A percentile compares a stretch with the other conserved stretches of the same genome.
Evolutionary conservation across 2,888 invertebrate species (phyloP).

Genomic region (Graphium colonna): DNA sequence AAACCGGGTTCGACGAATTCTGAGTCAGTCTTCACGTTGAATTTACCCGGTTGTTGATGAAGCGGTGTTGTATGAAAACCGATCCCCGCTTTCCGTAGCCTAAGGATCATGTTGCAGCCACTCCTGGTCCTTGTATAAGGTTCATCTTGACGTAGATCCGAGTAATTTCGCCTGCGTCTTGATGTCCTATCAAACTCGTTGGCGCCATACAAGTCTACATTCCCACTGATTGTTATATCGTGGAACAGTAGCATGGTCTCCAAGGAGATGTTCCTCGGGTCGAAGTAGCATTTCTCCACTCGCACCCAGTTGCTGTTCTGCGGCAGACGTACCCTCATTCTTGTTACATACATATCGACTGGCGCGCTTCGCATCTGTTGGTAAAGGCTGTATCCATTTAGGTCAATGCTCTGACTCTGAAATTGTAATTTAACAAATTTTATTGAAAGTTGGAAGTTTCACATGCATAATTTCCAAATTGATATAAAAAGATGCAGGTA

Average conservation of each 20-base stretch:
- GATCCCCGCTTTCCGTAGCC: slow-evolving; percentile 88
- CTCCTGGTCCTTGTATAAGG: slow-evolving; percentile 55
- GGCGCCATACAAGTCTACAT: slow-evolving; percentile 81
- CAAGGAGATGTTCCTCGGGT: slow-evolving; percentile 85
- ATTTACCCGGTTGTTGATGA: slow-evolving; percentile 83
- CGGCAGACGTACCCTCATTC: slow-evolving; percentile 85
- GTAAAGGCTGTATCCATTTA: slow-evolving; percentile 83
- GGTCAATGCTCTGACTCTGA: slow-evolving; percentile 76
- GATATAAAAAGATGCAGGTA: too few relatives aligned
- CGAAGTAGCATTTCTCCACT: slow-evolving; percentile 88
- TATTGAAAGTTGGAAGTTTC: not conserved
- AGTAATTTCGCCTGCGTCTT: slow-evolving; percentile 52
- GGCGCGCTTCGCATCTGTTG: slow-evolving; percentile 82
- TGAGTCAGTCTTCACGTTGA: slow-evolving; percentile 88
- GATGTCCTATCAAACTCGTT: slow-evolving; percentile 61
- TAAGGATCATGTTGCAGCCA: slow-evolving; percentile 88
- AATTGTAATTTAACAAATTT: slow-evolving; percentile 28
- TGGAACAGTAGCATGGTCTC: slow-evolving; percentile 89
- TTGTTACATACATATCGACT: slow-evolving; percentile 85
- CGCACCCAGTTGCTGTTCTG: slow-evolving; percentile 84
- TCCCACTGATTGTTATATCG: slow-evolving; percentile 89
- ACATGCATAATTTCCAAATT: too few relatives aligned
- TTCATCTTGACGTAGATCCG: slow-evolving; percentile 56
- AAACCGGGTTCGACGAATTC: slow-evolving; percentile 92
- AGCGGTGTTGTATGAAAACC: slow-evolving; percentile 88